Evolutionary conservation across 2,797 vertebrate genomes (phyloP).

Genomic region (Echeneis naucrates): DNA sequence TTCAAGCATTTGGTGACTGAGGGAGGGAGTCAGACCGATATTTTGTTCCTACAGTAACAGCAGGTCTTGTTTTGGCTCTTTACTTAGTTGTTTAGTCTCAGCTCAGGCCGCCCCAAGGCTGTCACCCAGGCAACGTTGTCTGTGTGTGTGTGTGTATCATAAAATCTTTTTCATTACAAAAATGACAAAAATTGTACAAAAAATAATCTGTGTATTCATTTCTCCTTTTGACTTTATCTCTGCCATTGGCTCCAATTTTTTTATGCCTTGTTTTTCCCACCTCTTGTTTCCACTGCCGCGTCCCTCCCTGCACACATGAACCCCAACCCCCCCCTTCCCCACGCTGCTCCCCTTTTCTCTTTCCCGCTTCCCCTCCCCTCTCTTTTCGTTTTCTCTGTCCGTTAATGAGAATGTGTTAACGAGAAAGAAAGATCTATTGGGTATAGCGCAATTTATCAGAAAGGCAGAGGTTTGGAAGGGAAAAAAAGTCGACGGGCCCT

Average conservation of each 20-base stretch:
- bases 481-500: slow-evolving; percentile 77
- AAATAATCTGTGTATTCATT: slow-evolving; percentile 53
- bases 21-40: not conserved
- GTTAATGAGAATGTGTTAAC: slow-evolving; percentile 88
- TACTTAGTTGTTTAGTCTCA: slow-evolving; percentile 77
- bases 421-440: slow-evolving; percentile 88
- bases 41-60: slow-evolving; percentile 45
- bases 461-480: slow-evolving; percentile 80
- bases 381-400: slow-evolving; percentile 70
- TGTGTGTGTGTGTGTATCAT: slow-evolving; percentile 42
- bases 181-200: too few relatives aligned
- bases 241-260: slow-evolving; percentile 41
- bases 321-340: slow-evolving; percentile 30
- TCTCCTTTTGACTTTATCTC: slow-evolving; percentile 57
- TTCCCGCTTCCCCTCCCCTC: slow-evolving; percentile 29
- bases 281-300: slow-evolving; percentile 17
- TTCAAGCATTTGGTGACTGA: not conserved
- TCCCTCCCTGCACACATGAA: not conserved
- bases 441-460: slow-evolving; percentile 87
- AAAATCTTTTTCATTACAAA: slow-evolving; percentile 48
- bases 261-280: slow-evolving; percentile 46
- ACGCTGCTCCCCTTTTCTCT: slow-evolving; percentile 26
- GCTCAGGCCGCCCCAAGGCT: slow-evolving; percentile 76
- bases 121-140: slow-evolving; percentile 65
- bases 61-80: slow-evolving; percentile 67